A percentile compares a stretch with the other conserved stretches of the same genome.
Evolutionary conservation across 2,888 invertebrate genomes (phyloP).

Genomic region (Neelides folsomi): DNA sequence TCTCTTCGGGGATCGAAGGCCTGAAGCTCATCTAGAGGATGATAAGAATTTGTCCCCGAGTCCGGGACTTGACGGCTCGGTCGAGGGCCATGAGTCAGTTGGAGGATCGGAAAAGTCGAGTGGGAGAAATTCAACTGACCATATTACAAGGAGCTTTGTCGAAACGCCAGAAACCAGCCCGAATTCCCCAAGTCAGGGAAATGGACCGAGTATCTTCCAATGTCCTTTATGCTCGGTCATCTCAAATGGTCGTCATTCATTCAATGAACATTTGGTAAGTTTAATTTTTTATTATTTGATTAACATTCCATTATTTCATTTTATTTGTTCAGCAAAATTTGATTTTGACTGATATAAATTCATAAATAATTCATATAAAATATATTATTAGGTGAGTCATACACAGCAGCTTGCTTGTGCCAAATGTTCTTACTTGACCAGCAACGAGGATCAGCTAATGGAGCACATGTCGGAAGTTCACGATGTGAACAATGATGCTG

Average conservation of each 20-base stretch:
- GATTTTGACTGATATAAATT: too few relatives aligned
- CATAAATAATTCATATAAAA: too few relatives aligned
- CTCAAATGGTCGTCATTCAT: conserved; percentile 29
- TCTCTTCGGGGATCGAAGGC: not conserved
- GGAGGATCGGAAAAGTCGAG: too few relatives aligned
- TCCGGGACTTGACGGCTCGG: too few relatives aligned
- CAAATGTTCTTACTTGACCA: conserved; percentile 44
- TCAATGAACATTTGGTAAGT: conserved; percentile 33
- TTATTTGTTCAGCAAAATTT: not conserved
- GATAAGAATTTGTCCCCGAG: not conserved
- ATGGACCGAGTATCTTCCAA: conserved; percentile 20
- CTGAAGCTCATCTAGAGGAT: conserved; percentile 4
- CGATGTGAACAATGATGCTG: conserved; percentile 39
- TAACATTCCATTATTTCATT: not conserved
- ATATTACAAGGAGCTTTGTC: too few relatives aligned
- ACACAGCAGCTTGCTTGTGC: conserved; percentile 37
- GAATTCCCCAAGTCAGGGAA: conserved; percentile 3
- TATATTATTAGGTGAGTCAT: conserved; percentile 32
- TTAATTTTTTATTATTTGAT: conserved; percentile 1
- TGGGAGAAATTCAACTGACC: too few relatives aligned
- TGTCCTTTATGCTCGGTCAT: conserved; percentile 28
- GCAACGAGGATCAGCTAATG: conserved; percentile 42
- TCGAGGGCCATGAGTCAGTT: too few relatives aligned
- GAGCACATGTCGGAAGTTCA: conserved; percentile 44
- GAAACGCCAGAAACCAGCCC: not conserved